Evolutionary conservation across 2,888 invertebrate genomes (phyloP).

Genomic region (Agrochola litura): DNA sequence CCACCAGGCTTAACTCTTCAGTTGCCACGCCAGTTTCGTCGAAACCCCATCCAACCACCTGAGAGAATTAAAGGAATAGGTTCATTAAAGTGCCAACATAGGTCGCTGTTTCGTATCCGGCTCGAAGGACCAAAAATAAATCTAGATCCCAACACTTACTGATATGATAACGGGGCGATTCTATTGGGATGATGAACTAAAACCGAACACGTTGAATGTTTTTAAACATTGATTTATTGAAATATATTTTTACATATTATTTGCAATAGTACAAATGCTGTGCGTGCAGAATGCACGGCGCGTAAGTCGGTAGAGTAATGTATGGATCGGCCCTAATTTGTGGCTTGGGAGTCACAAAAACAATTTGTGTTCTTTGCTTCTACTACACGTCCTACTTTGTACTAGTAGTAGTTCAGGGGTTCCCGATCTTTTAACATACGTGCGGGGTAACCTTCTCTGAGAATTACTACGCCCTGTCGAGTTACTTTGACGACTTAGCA

Average conservation of each 20-base stretch:
- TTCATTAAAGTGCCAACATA: slow-evolving; percentile 78
- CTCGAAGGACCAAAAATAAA: slow-evolving; percentile 87
- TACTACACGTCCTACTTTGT: not conserved
- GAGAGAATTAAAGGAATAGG: slow-evolving; percentile 31
- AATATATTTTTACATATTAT: not conserved
- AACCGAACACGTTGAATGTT: not conserved
- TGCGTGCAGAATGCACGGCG: not conserved
- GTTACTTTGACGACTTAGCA: not conserved
- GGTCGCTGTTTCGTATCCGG: slow-evolving; percentile 93
- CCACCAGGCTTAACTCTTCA: slow-evolving; percentile 90
- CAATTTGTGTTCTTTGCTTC: not conserved
- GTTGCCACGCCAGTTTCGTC: slow-evolving; percentile 91
- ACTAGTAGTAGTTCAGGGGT: not conserved
- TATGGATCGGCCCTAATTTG: not conserved
- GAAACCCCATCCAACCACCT: slow-evolving; percentile 91
- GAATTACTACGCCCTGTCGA: not conserved
- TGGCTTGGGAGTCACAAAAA: not conserved
- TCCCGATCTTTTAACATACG: not conserved
- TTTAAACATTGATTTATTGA: not conserved
- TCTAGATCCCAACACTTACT: not conserved
- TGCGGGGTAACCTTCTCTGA: not conserved
- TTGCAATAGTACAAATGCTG: not conserved
- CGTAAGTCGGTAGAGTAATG: not conserved
- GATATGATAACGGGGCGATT: not conserved
- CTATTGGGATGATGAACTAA: not conserved